These are phyloP conservation scores for Sapajus apella DNA, from an alignment of 2,113 vertebrate genomes.

Conservation along the genomic window DNA sequence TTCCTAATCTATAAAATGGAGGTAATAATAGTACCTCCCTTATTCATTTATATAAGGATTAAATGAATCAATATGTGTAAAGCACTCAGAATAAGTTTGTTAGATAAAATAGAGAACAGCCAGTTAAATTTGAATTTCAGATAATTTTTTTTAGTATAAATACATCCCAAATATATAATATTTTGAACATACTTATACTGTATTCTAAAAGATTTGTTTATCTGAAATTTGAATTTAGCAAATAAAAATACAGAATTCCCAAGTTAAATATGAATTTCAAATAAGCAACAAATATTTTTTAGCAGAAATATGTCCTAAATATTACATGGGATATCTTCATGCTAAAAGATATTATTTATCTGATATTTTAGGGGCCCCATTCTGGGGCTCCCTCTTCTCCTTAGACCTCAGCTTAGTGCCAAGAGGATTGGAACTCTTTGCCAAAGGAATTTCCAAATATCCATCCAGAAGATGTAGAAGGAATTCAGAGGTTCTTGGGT, in stretches of 20 bases:
- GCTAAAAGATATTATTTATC: neutral
- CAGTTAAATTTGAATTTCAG: neutral
- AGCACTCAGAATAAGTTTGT: neutral
- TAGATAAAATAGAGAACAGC: neutral
- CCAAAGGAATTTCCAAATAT: neutral
- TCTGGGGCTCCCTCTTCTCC: neutral
- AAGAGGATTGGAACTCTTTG: neutral
- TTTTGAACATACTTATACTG: neutral
- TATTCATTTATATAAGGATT: neutral
- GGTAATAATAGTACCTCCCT: neutral
- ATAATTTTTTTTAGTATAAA: neutral
- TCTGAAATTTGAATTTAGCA: slow-evolving; percentile 44
- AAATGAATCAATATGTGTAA: neutral
- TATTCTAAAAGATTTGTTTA: neutral
- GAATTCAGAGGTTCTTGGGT: neutral
- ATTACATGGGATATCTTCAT: neutral
- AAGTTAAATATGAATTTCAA: slow-evolving; percentile 33
- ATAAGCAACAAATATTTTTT: neutral
- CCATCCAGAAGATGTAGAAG: neutral
- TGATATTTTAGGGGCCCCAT: neutral
- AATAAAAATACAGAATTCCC: neutral
- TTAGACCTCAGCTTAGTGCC: neutral
- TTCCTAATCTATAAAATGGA: neutral
- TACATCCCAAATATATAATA: neutral
- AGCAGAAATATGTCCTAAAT: neutral